Evolutionary conservation across 2,113 vertebrate species (phyloP).

Genomic region (Pogona vitticeps): DNA sequence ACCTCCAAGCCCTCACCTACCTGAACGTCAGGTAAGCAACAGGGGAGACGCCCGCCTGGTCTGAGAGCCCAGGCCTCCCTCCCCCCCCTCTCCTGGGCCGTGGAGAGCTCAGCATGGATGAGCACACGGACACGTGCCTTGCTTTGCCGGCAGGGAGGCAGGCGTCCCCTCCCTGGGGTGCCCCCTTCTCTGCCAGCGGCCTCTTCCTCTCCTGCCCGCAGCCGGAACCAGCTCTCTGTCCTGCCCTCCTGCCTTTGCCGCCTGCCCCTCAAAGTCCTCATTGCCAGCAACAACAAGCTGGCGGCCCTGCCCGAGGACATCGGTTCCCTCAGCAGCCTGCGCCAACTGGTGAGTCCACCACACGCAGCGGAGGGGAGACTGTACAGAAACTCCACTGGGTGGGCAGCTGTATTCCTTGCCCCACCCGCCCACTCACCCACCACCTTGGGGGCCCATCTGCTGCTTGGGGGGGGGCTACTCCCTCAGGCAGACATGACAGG

Average conservation of each 20-base stretch:
- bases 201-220: conserved; percentile 55
- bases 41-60: neutral
- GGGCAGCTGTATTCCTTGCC: neutral
- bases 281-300: conserved; percentile 93
- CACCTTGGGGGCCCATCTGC: no score
- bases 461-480: no score
- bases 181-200: conserved; percentile 43
- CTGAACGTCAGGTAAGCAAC: conserved; percentile 80
- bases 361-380: neutral
- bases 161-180: neutral
- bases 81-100: no score
- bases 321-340: conserved; percentile 80
- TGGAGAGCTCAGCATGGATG: neutral
- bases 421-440: no score
- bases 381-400: neutral
- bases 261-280: conserved; percentile 89
- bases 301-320: conserved; percentile 80
- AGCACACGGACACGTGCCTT: neutral
- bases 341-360: conserved; percentile 83
- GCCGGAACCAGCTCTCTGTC: conserved; percentile 88
- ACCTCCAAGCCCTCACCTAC: conserved; percentile 92
- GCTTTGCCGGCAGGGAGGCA: neutral
- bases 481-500: no score
- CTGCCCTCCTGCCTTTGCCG: conserved; percentile 86
- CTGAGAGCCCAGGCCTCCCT: fast-evolving